phyloP scores from a whole-genome alignment of 2,888 invertebrate genomes.

The Microplitis deprimator region DNA sequence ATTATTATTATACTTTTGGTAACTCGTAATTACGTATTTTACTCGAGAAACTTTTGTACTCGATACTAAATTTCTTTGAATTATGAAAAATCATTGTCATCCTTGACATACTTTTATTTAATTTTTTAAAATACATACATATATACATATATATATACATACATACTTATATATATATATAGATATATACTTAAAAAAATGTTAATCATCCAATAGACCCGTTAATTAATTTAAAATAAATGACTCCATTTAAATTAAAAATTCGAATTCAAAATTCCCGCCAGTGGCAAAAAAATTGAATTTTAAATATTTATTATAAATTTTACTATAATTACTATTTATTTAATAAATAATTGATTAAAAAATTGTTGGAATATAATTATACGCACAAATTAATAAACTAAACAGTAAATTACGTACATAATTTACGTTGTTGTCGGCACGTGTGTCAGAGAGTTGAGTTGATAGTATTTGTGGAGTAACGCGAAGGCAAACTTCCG shows the following conservation, averaged over 20 bases:
- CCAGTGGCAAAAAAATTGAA: too few species aligned
- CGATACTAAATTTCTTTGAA: constrained; percentile 9
- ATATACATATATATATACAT: neutral
- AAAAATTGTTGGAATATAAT: neutral
- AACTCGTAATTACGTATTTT: neutral
- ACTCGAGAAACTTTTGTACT: neutral
- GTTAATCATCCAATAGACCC: too few species aligned
- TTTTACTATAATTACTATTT: too few species aligned
- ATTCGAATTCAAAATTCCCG: too few species aligned
- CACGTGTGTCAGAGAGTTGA: constrained; percentile 54
- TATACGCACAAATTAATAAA: constrained; percentile 23
- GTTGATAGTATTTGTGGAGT: constrained; percentile 68
- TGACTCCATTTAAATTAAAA: too few species aligned
- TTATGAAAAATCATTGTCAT: constrained; percentile 29
- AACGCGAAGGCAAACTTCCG: constrained; percentile 68
- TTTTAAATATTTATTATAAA: too few species aligned
- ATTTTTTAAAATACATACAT: neutral
- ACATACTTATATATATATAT: neutral
- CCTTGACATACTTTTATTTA: constrained; percentile 32
- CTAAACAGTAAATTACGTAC: constrained; percentile 11
- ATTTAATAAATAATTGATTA: neutral
- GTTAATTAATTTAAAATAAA: too few species aligned
- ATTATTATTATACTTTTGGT: constrained; percentile 1
- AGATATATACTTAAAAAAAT: neutral
- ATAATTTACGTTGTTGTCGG: constrained; percentile 38